Evolutionary conservation across 2,797 vertebrate genomes (phyloP).

Genomic region (Enteromius thamalakanensis): DNA sequence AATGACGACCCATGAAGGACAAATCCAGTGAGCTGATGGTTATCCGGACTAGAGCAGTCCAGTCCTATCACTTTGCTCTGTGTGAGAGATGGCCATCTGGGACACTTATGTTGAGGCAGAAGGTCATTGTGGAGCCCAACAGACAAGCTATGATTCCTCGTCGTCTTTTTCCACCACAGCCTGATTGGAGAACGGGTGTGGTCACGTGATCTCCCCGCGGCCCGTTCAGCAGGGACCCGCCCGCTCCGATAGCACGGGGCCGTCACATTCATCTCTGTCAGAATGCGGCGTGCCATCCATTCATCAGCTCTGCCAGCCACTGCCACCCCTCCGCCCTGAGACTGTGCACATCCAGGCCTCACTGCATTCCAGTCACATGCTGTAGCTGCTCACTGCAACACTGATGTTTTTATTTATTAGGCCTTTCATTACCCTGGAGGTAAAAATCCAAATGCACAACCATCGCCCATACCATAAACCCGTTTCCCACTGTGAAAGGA

Average conservation of each 20-base stretch:
- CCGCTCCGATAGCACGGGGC: conserved; percentile 72
- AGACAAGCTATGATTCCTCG: conserved; percentile 26
- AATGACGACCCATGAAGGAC: conserved; percentile 55
- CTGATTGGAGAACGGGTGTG: conserved; percentile 58
- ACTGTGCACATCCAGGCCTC: conserved; percentile 77
- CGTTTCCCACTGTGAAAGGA: conserved; percentile 67
- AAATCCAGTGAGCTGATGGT: conserved; percentile 57
- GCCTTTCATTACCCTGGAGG: conserved; percentile 82
- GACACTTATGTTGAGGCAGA: conserved; percentile 43
- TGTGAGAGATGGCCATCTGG: conserved; percentile 45
- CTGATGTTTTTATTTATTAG: conserved; percentile 86
- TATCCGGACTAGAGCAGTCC: conserved; percentile 50
- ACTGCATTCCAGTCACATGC: conserved; percentile 80
- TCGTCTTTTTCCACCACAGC: conserved; percentile 41
- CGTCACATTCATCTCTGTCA: conserved; percentile 89
- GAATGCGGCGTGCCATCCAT: conserved; percentile 74
- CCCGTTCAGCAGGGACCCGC: conserved; percentile 64
- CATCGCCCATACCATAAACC: conserved; percentile 70
- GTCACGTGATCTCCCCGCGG: conserved; percentile 71
- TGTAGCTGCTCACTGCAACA: conserved; percentile 76
- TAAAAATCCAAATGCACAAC: conserved; percentile 80
- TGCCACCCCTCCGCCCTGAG: conserved; percentile 77
- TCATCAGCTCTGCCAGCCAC: conserved; percentile 84
- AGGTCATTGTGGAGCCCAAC: conserved; percentile 33
- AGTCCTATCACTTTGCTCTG: conserved; percentile 47